Evolutionary conservation across 1,140 invertebrate species (phyloP).

Genomic region (Danaus melanippus): DNA sequence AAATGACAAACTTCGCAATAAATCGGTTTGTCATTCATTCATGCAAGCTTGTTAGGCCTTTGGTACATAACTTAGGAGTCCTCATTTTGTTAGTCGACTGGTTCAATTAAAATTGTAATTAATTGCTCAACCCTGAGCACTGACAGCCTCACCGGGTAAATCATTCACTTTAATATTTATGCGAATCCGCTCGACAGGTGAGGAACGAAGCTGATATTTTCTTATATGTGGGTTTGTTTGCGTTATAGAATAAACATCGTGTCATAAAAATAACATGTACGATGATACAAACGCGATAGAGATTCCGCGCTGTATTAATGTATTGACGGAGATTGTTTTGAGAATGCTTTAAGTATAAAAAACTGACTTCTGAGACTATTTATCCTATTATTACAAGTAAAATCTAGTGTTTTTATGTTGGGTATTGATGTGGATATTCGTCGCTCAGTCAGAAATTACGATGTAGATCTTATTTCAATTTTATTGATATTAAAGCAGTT

Average conservation of each 20-base stretch:
- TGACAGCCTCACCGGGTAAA: slow-evolving; percentile 50
- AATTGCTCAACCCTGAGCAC: slow-evolving; percentile 50
- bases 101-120: slow-evolving; percentile 68
- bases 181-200: slow-evolving; percentile 53
- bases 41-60: slow-evolving; percentile 12
- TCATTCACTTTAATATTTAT: slow-evolving; percentile 65
- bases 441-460: no score
- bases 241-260: slow-evolving; percentile 4
- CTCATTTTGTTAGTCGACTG: slow-evolving; percentile 44
- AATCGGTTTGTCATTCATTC: slow-evolving; percentile 11
- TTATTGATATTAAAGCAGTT: no score
- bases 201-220: slow-evolving; percentile 37
- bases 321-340: no score
- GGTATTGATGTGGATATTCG: no score
- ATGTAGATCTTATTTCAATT: no score
- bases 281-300: no score
- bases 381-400: no score
- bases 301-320: no score
- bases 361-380: no score
- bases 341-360: no score
- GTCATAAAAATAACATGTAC: no score
- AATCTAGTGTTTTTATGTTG: no score
- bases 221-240: slow-evolving; percentile 18
- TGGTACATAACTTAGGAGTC: slow-evolving; percentile 21
- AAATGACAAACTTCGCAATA: not conserved